phyloP scores from a whole-genome alignment of 2,888 invertebrate species.

The Vandiemenella viatica region DNA sequence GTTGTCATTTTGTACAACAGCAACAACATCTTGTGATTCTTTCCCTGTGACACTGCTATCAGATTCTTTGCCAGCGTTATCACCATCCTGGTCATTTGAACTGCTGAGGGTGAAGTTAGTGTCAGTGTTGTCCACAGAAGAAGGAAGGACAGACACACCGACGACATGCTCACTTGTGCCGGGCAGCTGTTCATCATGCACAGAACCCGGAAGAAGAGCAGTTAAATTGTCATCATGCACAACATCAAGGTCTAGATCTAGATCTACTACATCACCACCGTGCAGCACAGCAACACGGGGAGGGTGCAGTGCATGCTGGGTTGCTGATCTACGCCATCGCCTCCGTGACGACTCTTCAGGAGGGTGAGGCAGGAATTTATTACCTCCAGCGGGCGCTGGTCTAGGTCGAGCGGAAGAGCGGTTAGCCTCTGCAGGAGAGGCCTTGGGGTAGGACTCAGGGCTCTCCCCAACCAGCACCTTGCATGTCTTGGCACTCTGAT shows the following conservation, averaged over 20 bases:
- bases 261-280: slow-evolving; percentile 9
- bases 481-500: slow-evolving; percentile 68
- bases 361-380: slow-evolving; percentile 26
- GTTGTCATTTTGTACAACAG: slow-evolving; percentile 19
- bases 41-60: slow-evolving; percentile 7
- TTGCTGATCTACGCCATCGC: slow-evolving; percentile 55
- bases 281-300: slow-evolving; percentile 2
- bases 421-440: slow-evolving; percentile 54
- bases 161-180: slow-evolving; percentile 13
- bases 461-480: slow-evolving; percentile 70
- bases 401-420: slow-evolving; percentile 51
- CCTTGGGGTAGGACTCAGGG: slow-evolving; percentile 49
- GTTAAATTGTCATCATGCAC: slow-evolving; percentile 14
- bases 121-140: slow-evolving; percentile 9
- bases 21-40: slow-evolving; percentile 6
- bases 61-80: slow-evolving; percentile 4
- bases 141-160: slow-evolving; percentile 15
- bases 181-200: slow-evolving; percentile 4
- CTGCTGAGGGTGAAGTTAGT: slow-evolving; percentile 3
- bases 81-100: slow-evolving; percentile 1
- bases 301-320: slow-evolving; percentile 34
- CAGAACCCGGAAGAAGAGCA: slow-evolving; percentile 3
- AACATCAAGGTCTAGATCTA: slow-evolving; percentile 16
- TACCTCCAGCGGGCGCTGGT: slow-evolving; percentile 42
- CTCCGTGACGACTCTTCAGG: slow-evolving; percentile 29